Conservation (phyloP, 2,113 vertebrate genomes). For the Pteropus alecto region DNA sequence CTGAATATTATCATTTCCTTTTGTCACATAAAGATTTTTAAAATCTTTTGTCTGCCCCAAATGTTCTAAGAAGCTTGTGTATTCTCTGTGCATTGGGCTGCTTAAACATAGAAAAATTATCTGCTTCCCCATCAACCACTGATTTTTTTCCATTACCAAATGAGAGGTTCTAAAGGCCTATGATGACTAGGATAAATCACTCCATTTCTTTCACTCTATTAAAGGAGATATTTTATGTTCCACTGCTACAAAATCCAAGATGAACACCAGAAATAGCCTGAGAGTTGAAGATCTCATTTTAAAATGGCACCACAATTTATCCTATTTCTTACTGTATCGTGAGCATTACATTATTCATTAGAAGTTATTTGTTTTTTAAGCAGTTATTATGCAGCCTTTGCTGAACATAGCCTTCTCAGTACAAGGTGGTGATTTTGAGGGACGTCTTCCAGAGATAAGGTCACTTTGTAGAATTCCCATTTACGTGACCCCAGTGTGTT, state of each 20-base stretch:
- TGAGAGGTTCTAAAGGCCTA: slow-evolving; percentile 61
- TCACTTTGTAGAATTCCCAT: slow-evolving; percentile 73
- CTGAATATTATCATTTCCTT: background rate
- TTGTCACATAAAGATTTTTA: background rate
- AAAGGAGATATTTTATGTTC: slow-evolving; percentile 71
- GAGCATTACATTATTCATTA: slow-evolving; percentile 81
- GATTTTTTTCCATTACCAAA: slow-evolving; percentile 69
- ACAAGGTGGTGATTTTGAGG: slow-evolving; percentile 64
- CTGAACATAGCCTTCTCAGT: slow-evolving; percentile 44
- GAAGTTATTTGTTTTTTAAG: slow-evolving; percentile 64
- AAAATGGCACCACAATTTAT: slow-evolving; percentile 76
- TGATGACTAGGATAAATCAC: slow-evolving; percentile 62
- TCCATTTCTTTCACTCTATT: slow-evolving; percentile 68
- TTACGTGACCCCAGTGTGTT: slow-evolving; percentile 61
- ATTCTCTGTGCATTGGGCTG: slow-evolving; percentile 46
- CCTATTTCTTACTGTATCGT: slow-evolving; percentile 60
- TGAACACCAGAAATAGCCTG: slow-evolving; percentile 67
- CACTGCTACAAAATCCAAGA: slow-evolving; percentile 70
- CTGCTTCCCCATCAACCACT: slow-evolving; percentile 59
- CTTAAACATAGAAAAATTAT: slow-evolving; percentile 66
- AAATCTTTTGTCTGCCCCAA: background rate
- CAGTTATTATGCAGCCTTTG: slow-evolving; percentile 56
- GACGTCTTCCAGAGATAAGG: slow-evolving; percentile 67
- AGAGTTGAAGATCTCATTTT: slow-evolving; percentile 64
- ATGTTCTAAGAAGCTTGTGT: slow-evolving; percentile 21